Base-by-base conservation (phyloP, 2,888 invertebrate species). In the Drosophila parthenogenetica region DNA sequence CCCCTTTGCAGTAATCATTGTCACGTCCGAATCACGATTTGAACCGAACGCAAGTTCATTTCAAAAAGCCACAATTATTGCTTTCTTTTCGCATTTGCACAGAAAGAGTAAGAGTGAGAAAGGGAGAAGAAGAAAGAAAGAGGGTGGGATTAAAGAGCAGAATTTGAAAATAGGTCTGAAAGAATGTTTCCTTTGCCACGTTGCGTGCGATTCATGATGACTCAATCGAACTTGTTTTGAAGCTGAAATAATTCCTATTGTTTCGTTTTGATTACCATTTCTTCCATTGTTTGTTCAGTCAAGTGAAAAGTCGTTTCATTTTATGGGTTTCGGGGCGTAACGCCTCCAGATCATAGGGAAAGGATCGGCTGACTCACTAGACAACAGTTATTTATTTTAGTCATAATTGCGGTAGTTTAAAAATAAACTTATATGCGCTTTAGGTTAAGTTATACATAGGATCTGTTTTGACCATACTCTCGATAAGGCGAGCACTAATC, bases 181-280 rank as follows among this genome's bases (percentile, higher is more conserved):
- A 51, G 19, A 63, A 57, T 46, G 45, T 69, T 79, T 75, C 79
- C 64, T 79, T 76, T 76, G 77, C 79, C 79, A 75, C 57, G 49
- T 53, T 60, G 51, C 46, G 19, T 39, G 42, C 14, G 25, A 25
- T 25, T 60, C 13, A 11, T 19, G 65, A 73, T 80, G 85, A 80
- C 74, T 80, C 85, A 84, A 58, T 68, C 67, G 85, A 77, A 77
- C 78, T 80, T 83, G 69, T 65, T 83, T 83, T 77, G 57, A 73
- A 77, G 61, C 67, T 73, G n/a, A 67, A 76, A 77, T 80, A 61
- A 75, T 79, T 54, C 42, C n/a, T 42, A 43, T 54, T 75, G 64
- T 75, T 14, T 7, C 13, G 22, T 39, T 14, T 50, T 40, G 42
- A 49, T 62, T 65, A 55, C 43, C 48, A 29, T 29, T 8, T 29